Conservation (phyloP, 2,113 vertebrate genomes). For the Ovis canadensis region DNA sequence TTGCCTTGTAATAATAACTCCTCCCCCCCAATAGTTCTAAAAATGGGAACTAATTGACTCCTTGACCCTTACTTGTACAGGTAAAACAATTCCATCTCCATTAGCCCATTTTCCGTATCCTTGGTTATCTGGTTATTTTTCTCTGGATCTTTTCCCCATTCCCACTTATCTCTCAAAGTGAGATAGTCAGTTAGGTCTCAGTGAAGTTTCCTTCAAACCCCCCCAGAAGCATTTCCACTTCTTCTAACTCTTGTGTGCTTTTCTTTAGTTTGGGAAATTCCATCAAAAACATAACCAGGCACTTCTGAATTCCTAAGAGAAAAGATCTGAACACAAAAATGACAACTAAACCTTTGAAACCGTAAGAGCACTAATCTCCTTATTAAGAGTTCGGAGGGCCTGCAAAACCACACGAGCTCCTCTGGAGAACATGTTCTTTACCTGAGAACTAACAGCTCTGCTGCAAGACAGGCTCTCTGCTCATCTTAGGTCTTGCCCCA, state of each 20-base stretch:
- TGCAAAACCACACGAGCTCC: slow-evolving; percentile 12
- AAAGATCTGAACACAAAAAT: slow-evolving; percentile 64
- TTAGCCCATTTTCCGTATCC: background rate
- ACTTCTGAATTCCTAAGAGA: slow-evolving; percentile 60
- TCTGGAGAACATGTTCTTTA: slow-evolving; percentile 33
- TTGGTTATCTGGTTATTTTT: background rate
- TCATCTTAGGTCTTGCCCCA: background rate
- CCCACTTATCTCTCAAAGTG: background rate
- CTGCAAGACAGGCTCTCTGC: background rate
- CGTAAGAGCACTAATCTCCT: slow-evolving; percentile 39
- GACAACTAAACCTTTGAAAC: slow-evolving; percentile 63
- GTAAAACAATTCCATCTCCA: background rate
- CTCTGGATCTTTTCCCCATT: background rate
- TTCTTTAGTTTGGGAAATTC: slow-evolving; percentile 46
- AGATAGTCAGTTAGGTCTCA: background rate
- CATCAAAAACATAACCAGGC: slow-evolving; percentile 65
- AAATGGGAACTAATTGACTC: background rate
- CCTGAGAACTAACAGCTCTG: background rate
- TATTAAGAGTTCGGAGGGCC: slow-evolving; percentile 41
- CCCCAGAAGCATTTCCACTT: background rate
- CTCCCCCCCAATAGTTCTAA: background rate
- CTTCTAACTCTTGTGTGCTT: background rate
- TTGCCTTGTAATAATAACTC: background rate
- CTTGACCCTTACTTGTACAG: background rate
- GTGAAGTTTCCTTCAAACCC: background rate